Percentiles rank a stretch among this genome's conserved stretches.
These are phyloP conservation scores for Xestia ashworthii DNA, from an alignment of 2,888 invertebrate genomes.

Conservation along the genomic window DNA sequence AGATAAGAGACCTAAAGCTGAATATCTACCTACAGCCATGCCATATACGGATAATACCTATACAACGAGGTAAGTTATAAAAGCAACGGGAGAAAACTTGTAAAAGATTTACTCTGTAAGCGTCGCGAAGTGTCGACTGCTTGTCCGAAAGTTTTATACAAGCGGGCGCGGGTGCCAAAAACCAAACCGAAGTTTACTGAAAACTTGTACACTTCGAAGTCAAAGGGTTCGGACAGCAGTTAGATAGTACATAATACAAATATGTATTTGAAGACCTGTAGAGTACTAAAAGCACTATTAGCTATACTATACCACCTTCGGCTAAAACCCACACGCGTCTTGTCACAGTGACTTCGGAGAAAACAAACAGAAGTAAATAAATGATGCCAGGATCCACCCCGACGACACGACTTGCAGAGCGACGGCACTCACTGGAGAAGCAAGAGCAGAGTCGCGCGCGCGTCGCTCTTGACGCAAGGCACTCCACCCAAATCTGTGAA, in stretches of 20 bases:
- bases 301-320: neutral
- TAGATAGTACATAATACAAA: neutral
- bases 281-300: neutral
- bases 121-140: slow-evolving; percentile 36
- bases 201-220: slow-evolving; percentile 11
- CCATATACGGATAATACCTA: neutral
- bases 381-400: neutral
- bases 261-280: neutral
- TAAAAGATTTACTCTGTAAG: slow-evolving; percentile 20
- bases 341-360: neutral
- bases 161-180: slow-evolving; percentile 13
- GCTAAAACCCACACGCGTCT: neutral
- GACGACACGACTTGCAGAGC: neutral
- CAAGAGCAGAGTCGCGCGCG: neutral
- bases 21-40: neutral
- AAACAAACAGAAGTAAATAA: neutral
- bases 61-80: neutral
- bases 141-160: slow-evolving; percentile 30
- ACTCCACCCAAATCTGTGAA: neutral
- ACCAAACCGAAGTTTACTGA: slow-evolving; percentile 10
- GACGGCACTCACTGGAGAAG: neutral
- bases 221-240: neutral
- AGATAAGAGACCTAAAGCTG: neutral
- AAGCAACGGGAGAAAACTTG: slow-evolving; percentile 28
- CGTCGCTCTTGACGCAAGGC: too few relatives aligned